Percentiles rank a stretch among this genome's conserved stretches.
These are phyloP conservation scores for Helicoverpa armigera DNA, from an alignment of 1,140 invertebrate species.

Conservation along the genomic window DNA sequence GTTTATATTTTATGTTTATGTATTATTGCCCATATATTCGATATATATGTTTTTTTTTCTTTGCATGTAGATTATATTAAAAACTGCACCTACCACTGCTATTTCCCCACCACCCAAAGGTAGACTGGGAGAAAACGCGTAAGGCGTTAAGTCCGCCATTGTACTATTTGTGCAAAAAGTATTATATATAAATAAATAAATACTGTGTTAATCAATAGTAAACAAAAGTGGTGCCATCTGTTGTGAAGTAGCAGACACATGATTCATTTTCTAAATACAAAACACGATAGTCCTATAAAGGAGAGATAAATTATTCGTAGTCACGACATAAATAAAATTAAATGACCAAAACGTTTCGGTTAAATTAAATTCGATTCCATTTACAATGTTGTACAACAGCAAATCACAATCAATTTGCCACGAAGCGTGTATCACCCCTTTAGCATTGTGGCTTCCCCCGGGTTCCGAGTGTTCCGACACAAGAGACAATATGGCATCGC, in stretches of 20 bases:
- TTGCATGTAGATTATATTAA: no score
- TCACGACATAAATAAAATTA: constrained; percentile 40
- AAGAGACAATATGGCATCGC: constrained; percentile 77
- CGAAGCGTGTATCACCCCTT: constrained; percentile 76
- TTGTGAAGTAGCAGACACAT: constrained; percentile 6
- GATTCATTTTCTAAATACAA: constrained; percentile 4
- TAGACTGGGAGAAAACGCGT: no score
- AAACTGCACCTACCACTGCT: no score
- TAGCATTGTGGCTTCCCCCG: constrained; percentile 60
- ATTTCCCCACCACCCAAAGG: no score
- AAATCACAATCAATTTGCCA: constrained; percentile 82
- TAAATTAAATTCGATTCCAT: constrained; percentile 64
- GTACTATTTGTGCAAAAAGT: no score
- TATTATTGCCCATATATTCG: no score
- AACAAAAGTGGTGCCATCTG: constrained; percentile 63
- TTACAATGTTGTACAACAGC: constrained; percentile 68
- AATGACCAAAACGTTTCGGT: constrained; percentile 53
- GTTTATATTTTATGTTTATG: no score
- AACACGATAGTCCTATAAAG: constrained; percentile 46
- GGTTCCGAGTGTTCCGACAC: background rate
- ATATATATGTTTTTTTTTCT: no score
- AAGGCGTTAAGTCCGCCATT: no score
- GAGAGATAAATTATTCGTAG: background rate
- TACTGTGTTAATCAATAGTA: background rate
- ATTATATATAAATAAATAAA: background rate